Evolutionary conservation across 2,797 vertebrate genomes (phyloP), one percentile per base, ranked within the genome.

Genomic region (Myoxocephalus aenaeus): DNA sequence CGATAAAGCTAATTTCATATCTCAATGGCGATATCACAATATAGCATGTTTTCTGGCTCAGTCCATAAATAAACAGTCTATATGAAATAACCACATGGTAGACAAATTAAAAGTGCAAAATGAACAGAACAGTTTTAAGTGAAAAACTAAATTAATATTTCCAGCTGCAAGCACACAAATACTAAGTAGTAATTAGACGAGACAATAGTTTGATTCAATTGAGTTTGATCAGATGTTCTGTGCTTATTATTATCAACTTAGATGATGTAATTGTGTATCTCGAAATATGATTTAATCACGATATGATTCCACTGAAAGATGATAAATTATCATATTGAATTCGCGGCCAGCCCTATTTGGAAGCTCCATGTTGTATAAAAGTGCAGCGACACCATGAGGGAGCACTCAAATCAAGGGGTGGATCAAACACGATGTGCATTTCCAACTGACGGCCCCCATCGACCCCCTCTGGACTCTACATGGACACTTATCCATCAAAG

Each of bases 341-440:
- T 20, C 3, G 18, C 18, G 18, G 6, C 17, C 17, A 18, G 44
- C 17, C 17, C 40, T 48, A 20, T 9, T 48, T 36, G 44, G 25
- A 61, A 77, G 62, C 36, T 70, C 40, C 1, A 2, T 3, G 29
- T n/a, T 62, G 20, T 27, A 40, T 69, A 22, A 48, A 73, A 76
- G 48, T 48, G 56, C 36, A 20, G 51, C 4, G 40, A 59, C 29
- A 68, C 51, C 38, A 38, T 51, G 51, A 81, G 42, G n/a, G 4
- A 32, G 62, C 68, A 65, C 53, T 34, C 8, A 78, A 70, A 70
- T 75, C 48, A 75, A 42, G 32, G 51, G 2, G 29, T 54, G 25
- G 53, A 85, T 72, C 62, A 81, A 79, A 84, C 73, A 61, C 27
- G 27, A 4, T 27, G 56, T 64, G 51, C 18, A 72, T 68, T 54